Evolutionary conservation across 1,140 invertebrate species (phyloP).

Genomic region (Brachionus asplanchnoidis): DNA sequence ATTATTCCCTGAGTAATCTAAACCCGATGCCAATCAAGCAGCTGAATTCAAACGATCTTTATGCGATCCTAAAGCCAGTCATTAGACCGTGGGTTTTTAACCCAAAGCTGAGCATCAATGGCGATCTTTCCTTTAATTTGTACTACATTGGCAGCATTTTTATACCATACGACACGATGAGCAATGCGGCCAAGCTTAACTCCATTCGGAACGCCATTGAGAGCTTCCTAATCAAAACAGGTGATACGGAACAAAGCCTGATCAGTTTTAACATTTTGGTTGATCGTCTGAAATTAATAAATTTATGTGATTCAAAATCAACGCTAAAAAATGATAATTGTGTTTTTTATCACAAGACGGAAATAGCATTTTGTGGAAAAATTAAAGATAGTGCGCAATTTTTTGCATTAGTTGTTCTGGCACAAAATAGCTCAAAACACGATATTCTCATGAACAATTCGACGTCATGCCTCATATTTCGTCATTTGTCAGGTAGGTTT

Average conservation of each 20-base stretch:
- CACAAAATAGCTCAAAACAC: slow-evolving; percentile 1
- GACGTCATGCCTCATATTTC: slow-evolving; percentile 26
- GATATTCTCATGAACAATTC: slow-evolving; percentile 20
- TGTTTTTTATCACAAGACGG: slow-evolving; percentile 32
- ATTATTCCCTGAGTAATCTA: neutral
- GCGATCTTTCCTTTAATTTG: neutral
- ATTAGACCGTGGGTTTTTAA: slow-evolving; percentile 10
- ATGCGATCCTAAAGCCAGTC: slow-evolving; percentile 24
- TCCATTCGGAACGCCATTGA: neutral
- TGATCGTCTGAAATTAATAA: slow-evolving; percentile 14
- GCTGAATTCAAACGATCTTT: slow-evolving; percentile 27
- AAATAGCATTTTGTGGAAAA: slow-evolving; percentile 38
- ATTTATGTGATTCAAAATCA: slow-evolving; percentile 9
- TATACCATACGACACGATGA: slow-evolving; percentile 39
- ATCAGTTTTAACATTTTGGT: neutral
- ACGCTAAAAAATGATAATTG: neutral
- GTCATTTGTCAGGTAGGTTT: neutral
- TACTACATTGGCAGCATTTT: slow-evolving; percentile 14
- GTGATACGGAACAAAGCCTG: neutral
- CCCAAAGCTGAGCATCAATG: neutral
- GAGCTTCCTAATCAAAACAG: neutral
- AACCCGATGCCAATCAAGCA: neutral
- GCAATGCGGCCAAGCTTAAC: slow-evolving; percentile 7
- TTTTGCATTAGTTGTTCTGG: slow-evolving; percentile 38
- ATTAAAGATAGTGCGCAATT: slow-evolving; percentile 20